Conservation (phyloP, 1,140 invertebrate genomes). For the Augochlora pura region DNA sequence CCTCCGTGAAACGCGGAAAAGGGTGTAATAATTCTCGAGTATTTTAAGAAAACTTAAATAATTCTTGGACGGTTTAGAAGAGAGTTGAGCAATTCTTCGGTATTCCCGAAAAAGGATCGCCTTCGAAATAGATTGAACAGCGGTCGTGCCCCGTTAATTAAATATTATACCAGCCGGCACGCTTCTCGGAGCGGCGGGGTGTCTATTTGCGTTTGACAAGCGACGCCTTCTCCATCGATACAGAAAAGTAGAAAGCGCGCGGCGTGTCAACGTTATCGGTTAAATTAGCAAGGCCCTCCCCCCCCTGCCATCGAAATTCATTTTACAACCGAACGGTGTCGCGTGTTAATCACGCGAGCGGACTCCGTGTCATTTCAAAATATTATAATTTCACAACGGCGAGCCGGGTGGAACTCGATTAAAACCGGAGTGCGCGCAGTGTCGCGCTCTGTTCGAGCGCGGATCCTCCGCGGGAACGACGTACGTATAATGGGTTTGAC, state of each 20-base stretch:
- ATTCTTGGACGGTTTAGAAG: too few relatives aligned
- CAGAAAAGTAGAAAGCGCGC: not conserved
- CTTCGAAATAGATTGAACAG: too few relatives aligned
- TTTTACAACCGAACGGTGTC: constrained; percentile 10
- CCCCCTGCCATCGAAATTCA: not conserved
- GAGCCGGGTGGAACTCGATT: not conserved
- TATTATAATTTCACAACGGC: constrained; percentile 14
- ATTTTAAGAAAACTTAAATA: too few relatives aligned
- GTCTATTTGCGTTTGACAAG: not conserved
- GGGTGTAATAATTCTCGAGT: too few relatives aligned
- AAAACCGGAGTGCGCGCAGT: not conserved
- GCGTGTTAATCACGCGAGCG: not conserved
- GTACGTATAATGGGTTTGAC: constrained; percentile 17
- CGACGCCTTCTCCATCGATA: not conserved
- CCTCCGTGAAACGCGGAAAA: too few relatives aligned
- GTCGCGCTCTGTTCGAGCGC: not conserved
- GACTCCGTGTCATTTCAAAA: not conserved
- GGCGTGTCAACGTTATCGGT: not conserved
- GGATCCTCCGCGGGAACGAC: not conserved
- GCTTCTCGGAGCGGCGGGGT: too few relatives aligned
- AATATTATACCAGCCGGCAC: too few relatives aligned
- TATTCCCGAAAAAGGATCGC: too few relatives aligned
- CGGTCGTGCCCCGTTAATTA: too few relatives aligned
- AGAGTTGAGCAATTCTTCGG: too few relatives aligned
- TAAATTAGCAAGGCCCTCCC: constrained; percentile 23